Percentiles rank a stretch among this genome's conserved stretches.
These are phyloP conservation scores for Clivina fossor DNA, from an alignment of 2,888 invertebrate species.

Conservation along the genomic window DNA sequence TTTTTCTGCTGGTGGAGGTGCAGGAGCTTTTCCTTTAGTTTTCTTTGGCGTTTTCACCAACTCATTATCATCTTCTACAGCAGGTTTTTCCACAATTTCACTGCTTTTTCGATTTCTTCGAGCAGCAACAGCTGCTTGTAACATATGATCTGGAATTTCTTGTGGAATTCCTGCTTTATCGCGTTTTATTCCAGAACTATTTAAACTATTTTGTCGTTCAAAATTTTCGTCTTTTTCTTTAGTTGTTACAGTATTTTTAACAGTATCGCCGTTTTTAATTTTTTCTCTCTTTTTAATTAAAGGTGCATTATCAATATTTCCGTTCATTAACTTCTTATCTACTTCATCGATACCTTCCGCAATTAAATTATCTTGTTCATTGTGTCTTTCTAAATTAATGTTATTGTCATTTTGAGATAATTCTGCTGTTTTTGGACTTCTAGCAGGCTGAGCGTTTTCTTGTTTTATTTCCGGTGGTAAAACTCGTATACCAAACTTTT, in stretches of 20 bases:
- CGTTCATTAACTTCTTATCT: constrained; percentile 49
- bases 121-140: constrained; percentile 72
- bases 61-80: constrained; percentile 43
- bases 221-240: constrained; percentile 38
- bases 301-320: constrained; percentile 47
- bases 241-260: constrained; percentile 48
- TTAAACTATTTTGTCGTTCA: constrained; percentile 55
- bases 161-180: constrained; percentile 66
- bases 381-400: constrained; percentile 45
- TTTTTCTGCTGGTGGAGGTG: constrained; percentile 56
- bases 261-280: constrained; percentile 50
- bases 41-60: constrained; percentile 57
- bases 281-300: constrained; percentile 57
- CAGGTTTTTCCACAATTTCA: constrained; percentile 37
- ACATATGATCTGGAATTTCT: constrained; percentile 70
- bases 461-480: constrained; percentile 52
- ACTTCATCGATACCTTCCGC: constrained; percentile 54
- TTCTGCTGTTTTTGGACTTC: constrained; percentile 50
- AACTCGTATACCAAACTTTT: constrained; percentile 70
- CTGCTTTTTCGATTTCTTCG: constrained; percentile 65
- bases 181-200: constrained; percentile 62
- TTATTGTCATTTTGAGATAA: constrained; percentile 52
- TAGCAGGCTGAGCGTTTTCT: constrained; percentile 36
- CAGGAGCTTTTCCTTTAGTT: constrained; percentile 73
- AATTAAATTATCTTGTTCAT: constrained; percentile 38